These are phyloP conservation scores for Ellobius talpinus DNA, from an alignment of 2,113 vertebrate species.

Conservation along the genomic window DNA sequence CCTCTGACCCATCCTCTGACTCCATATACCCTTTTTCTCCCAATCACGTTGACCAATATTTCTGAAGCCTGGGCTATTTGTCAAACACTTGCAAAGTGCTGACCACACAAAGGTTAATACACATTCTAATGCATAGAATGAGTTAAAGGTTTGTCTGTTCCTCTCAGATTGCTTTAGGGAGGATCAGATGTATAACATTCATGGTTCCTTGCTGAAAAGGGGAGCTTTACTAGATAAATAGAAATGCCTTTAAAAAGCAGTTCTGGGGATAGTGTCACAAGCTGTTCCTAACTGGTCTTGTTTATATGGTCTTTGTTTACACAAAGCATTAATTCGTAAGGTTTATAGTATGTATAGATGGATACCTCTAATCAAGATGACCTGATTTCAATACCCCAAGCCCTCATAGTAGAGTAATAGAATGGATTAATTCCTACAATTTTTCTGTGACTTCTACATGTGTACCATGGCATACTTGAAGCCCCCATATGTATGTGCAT, in stretches of 20 bases:
- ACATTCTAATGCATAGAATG: background rate
- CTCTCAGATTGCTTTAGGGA: background rate
- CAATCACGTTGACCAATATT: background rate
- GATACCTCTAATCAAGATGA: background rate
- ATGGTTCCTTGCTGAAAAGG: background rate
- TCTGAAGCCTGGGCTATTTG: background rate
- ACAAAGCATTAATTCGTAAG: background rate
- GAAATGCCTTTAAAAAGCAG: background rate
- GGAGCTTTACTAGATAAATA: background rate
- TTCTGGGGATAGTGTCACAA: background rate
- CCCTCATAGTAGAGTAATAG: background rate
- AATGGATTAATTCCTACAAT: no score
- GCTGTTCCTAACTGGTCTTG: background rate
- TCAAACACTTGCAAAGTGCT: background rate
- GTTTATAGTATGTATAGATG: background rate
- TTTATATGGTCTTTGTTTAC: background rate
- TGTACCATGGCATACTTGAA: background rate
- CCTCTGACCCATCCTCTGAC: background rate
- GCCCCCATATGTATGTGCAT: background rate
- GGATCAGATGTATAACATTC: background rate
- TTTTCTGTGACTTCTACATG: no score
- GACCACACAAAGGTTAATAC: background rate
- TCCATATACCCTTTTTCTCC: background rate
- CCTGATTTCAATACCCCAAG: background rate
- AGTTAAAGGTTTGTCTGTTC: background rate